A percentile compares a stretch with the other conserved stretches of the same genome.
Evolutionary conservation across 2,888 invertebrate genomes (phyloP).

Genomic region (Hyposoter didymator): DNA sequence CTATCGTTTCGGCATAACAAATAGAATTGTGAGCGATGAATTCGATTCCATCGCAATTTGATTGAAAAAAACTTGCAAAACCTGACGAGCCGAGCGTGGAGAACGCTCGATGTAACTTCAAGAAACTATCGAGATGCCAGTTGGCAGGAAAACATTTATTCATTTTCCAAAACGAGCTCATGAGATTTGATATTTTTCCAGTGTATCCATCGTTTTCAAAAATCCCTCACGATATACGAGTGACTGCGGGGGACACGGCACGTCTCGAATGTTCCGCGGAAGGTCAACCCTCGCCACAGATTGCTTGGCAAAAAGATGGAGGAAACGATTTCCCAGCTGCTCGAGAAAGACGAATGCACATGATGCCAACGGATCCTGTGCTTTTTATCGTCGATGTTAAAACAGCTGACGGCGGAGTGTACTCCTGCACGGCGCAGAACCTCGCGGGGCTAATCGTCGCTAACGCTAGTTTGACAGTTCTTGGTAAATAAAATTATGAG

Average conservation of each 20-base stretch:
- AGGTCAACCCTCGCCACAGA: constrained; percentile 95
- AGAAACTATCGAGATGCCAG: no score
- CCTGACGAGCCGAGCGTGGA: no score
- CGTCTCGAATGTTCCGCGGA: constrained; percentile 95
- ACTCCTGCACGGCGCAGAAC: constrained; percentile 97
- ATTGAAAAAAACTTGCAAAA: no score
- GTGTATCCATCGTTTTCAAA: constrained; percentile 95
- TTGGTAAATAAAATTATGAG: constrained; percentile 82
- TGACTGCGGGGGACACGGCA: constrained; percentile 93
- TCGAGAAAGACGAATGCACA: constrained; percentile 95
- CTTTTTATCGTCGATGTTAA: constrained; percentile 97
- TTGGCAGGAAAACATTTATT: background rate
- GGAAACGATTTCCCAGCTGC: constrained; percentile 98
- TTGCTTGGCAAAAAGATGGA: constrained; percentile 96
- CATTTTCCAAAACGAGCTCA: background rate
- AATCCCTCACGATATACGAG: constrained; percentile 93
- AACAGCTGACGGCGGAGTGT: constrained; percentile 94
- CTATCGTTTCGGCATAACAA: no score
- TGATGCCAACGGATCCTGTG: constrained; percentile 95
- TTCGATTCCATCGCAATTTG: no score
- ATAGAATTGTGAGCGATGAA: no score
- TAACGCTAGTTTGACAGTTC: constrained; percentile 93
- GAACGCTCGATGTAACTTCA: no score
- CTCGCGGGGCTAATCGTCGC: constrained; percentile 94
- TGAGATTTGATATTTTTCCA: constrained; percentile 79